These are phyloP conservation scores for Drosophila colorata DNA, from an alignment of 2,888 invertebrate species.

Conservation along the genomic window DNA sequence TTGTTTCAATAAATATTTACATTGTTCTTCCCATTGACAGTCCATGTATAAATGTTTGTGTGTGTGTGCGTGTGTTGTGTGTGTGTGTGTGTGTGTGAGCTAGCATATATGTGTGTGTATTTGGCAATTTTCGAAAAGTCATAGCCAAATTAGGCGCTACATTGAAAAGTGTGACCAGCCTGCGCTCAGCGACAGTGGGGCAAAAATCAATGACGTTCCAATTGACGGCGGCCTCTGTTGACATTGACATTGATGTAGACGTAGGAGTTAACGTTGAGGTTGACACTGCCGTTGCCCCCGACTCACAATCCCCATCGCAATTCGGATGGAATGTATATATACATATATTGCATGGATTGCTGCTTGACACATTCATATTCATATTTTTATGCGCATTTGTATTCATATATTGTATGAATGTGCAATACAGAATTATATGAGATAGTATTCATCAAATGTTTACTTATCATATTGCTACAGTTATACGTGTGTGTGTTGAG, in stretches of 20 bases:
- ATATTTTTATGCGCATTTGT: conserved; percentile 38
- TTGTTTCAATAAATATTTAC: conserved; percentile 45
- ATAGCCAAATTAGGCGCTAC: not conserved
- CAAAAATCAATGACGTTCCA: conserved; percentile 38
- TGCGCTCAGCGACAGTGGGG: conserved; percentile 16
- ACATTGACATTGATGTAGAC: conserved; percentile 19
- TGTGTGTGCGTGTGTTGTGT: conserved; percentile 6
- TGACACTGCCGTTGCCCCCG: conserved; percentile 30
- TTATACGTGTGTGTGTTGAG: not conserved
- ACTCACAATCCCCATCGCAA: conserved; percentile 3
- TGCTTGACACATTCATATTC: conserved; percentile 37
- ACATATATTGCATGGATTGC: conserved; percentile 20
- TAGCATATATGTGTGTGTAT: conserved; percentile 2
- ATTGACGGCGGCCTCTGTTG: conserved; percentile 12
- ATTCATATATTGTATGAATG: conserved; percentile 49
- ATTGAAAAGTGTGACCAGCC: conserved; percentile 35
- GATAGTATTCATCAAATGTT: conserved; percentile 42
- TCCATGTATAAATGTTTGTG: conserved; percentile 20
- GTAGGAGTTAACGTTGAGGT: conserved; percentile 19
- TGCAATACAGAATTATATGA: conserved; percentile 48
- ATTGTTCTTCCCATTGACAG: conserved; percentile 38
- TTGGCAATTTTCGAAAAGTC: conserved; percentile 5
- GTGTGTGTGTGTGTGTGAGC: conserved; percentile 9
- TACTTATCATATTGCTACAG: conserved; percentile 24
- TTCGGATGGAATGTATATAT: not conserved